Evolutionary conservation across 2,113 vertebrate genomes (phyloP), one percentile per base, ranked within the genome.

Genomic region (Semnornis frantzii): DNA sequence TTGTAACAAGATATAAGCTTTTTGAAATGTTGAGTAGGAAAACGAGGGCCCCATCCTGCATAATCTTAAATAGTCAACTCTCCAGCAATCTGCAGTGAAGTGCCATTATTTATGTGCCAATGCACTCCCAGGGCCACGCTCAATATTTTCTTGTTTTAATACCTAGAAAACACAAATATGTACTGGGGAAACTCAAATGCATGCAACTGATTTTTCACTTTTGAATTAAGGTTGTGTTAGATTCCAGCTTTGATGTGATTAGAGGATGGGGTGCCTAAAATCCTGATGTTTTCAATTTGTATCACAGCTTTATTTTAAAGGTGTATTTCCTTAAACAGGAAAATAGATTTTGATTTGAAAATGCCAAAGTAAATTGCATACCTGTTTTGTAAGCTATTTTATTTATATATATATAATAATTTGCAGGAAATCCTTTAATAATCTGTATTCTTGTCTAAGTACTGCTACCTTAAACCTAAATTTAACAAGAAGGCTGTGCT

Each of bases 401-500:
- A 58, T 85, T 34, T 78, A 92, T 95, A 39, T 92, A 82, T 63
- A 60, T 85, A 39, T 78, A 92, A 92, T 95, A 34, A 71, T 78
- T 86, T 71, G 54, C 17, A 70, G 63, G 50, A 85, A 71, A 15
- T 39, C 90, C 81, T 93, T 71, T 90, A 87, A 90, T 52, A 92
- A 91, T 63, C 60, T 80, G 18, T 81, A 27, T 94, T 96, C 85
- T 78, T 95, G 92, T 85, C 83, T 94, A 88, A 91, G 86, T 93
- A 89, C 62, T 71, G 52, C 84, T 97, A 92, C 81, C 73, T 95
- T 96, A 96, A 96, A 64, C 86, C 76, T 92, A 92, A 96, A 94
- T 97, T 88, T 91, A 93, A 96, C 60, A 82, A 96, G 90, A 95
- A 88, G 58, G 58, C 80, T 79, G 52, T 79, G 52, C 90, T 96